Evolutionary conservation across 64 coral and sea anemone species (phyloP).

Genomic region (Montipora foliosa): DNA sequence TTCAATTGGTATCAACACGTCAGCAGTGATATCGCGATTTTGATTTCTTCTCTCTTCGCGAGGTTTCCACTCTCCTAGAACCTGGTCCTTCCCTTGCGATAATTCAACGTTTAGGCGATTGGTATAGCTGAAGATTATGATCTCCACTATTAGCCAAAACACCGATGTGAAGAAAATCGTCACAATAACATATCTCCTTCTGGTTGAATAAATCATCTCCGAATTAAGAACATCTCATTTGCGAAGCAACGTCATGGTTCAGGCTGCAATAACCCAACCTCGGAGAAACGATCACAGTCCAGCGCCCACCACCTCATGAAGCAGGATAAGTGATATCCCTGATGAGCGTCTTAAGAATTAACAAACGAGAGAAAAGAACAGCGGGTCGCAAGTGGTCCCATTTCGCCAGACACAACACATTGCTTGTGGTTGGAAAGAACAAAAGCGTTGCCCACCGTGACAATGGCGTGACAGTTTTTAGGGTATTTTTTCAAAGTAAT

Average conservation of each 20-base stretch:
- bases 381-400: neutral
- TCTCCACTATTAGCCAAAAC: constrained; percentile 83
- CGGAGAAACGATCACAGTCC: neutral
- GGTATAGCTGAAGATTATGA: constrained; percentile 79
- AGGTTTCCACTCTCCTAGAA: constrained; percentile 18
- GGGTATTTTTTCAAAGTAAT: no score
- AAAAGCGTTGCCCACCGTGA: neutral
- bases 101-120: constrained; percentile 69
- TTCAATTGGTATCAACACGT: constrained; percentile 35
- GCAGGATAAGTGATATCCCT: neutral
- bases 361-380: neutral
- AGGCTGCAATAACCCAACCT: neutral
- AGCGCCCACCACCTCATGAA: neutral
- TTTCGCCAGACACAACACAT: neutral
- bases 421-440: constrained; percentile 5
- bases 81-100: constrained; percentile 10
- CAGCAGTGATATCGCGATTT: neutral
- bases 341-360: neutral
- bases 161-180: constrained; percentile 87
- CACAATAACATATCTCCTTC: constrained; percentile 76
- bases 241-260: neutral
- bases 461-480: neutral
- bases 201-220: constrained; percentile 69
- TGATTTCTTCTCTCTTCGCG: neutral
- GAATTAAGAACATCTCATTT: constrained; percentile 8